phyloP scores from a whole-genome alignment of 1,140 invertebrate genomes.

The Leucophenga varia region DNA sequence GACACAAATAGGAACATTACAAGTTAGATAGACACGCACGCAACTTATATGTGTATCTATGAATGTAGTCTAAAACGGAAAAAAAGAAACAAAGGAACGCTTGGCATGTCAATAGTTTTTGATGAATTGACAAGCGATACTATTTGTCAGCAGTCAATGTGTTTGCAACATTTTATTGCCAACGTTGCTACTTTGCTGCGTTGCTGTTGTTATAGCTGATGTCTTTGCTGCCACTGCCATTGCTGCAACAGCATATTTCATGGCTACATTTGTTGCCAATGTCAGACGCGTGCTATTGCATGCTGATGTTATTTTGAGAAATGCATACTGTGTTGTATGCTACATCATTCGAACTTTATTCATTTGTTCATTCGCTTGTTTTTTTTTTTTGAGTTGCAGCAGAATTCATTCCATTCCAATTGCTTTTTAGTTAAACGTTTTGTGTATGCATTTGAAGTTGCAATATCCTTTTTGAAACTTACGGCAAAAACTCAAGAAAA shows the following conservation, averaged over 20 bases:
- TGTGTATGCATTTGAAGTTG: constrained; percentile 46
- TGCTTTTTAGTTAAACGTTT: constrained; percentile 37
- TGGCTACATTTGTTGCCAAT: constrained; percentile 10
- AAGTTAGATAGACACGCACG: no score
- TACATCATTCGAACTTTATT: no score
- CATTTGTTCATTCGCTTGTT: no score
- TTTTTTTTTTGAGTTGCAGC: no score
- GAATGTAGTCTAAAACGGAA: no score
- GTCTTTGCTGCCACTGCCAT: neutral
- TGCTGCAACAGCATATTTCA: constrained; percentile 9
- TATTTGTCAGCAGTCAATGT: constrained; percentile 55
- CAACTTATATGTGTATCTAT: no score
- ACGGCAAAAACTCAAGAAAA: no score
- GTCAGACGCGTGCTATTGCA: neutral
- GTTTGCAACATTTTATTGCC: constrained; percentile 55
- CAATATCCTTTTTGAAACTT: constrained; percentile 35
- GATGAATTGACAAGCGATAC: constrained; percentile 55
- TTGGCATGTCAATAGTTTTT: constrained; percentile 44
- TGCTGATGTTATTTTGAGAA: constrained; percentile 3
- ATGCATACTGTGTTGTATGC: constrained; percentile 7
- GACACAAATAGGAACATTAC: no score
- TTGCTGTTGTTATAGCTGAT: constrained; percentile 11
- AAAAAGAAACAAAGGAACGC: no score
- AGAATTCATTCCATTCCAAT: constrained; percentile 11
- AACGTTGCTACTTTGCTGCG: constrained; percentile 31